Evolutionary conservation across 2,888 invertebrate species (phyloP), one percentile per base, ranked within the genome.

Genomic region (Ophioninae sp.): DNA sequence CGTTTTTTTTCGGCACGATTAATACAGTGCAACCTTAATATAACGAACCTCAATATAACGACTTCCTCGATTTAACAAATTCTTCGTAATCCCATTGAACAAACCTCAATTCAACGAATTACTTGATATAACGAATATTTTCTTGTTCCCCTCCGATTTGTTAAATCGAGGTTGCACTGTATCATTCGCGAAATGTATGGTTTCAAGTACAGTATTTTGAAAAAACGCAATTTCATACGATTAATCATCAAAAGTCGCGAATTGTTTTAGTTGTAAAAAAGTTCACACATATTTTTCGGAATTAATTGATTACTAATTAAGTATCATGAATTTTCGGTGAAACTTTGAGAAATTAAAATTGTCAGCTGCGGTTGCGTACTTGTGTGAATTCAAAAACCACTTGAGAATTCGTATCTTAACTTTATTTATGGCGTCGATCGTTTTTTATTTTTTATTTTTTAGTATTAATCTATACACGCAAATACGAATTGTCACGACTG

Each of bases 401-500:
- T 77, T 9, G 22, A 77, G 23, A 68, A 69, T 69, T 69, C 30
- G 1, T 30, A 30, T 30, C 30, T 30, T 63, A 61, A 69, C 30
- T 69, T 44, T 30, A 37, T 22, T 63, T 22, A 56, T 63, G 37
- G 41, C 67, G 67, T 69, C 68, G 68, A 77, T 61, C 30, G 68
- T 37, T 30, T 77, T 77, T 68, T 30, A 30, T 30, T 30, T 30
- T 30, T 30, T 30, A 30, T 30, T 30, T 30, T 30, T 30, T 30
- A 30, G 30, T 30, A 67, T 68, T 77, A 41, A 51, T 30, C 61
- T 71, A 59, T 61, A 58, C 61, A 74, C 59, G 71, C 71, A 67
- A 65, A 65, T 71, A 65, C 59, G 64, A 77, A 82, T 73, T 56
- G 77, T 68, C 73, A 61, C 44, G 61, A 72, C 59, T 72, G 51